Base-by-base conservation (phyloP, 2,113 vertebrate genomes). In the Syngnathus floridae region DNA sequence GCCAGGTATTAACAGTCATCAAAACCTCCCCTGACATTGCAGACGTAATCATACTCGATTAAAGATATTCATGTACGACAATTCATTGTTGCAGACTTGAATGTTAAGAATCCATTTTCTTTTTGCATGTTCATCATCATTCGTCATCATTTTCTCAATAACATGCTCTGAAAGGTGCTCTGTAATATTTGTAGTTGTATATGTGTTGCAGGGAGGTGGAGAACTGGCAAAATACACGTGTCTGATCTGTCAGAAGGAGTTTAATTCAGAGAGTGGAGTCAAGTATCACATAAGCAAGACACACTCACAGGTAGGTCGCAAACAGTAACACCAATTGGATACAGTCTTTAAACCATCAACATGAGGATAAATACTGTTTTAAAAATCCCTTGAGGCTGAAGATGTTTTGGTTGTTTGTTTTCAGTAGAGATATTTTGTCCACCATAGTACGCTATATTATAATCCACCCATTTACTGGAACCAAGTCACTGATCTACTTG, bases 221-320 rank as follows among this genome's bases (percentile, higher is more conserved):
- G 91, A 90, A 1, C 91, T 94, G 73, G 96, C 95, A 19, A 98
- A 98, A 86, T 98, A 98, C 76, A 88, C 87, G 49, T 99, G 97
- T 81, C 87, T 99, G 54, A 92, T 99, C 82, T 99, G 96, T 82
- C 93, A 97, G 79, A 99, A 98, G 86, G 95, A 97, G 86, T 98
- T 99, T 82, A 95, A 93, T 90, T 98, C 96, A 0, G 97, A 99
- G 81, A 99, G 96, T 0, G 97, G 97, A 0, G 97, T 98, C 66
- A 99, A 99, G 79, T 99, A 99, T 86, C 96, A 99, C 88, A 99
- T 99, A 82, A 93, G 94, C 85, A 99, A 98, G 88, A 93, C 95
- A 71, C 96, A 99, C 56, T 92, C 95, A 0, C 95, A 98, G 96
- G 96, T 99, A 86, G 86, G 92, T 82, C 45, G 55, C 5, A 64